Evolutionary conservation across 2,113 vertebrate genomes (phyloP).

Genomic region (Oenanthe melanoleuca): DNA sequence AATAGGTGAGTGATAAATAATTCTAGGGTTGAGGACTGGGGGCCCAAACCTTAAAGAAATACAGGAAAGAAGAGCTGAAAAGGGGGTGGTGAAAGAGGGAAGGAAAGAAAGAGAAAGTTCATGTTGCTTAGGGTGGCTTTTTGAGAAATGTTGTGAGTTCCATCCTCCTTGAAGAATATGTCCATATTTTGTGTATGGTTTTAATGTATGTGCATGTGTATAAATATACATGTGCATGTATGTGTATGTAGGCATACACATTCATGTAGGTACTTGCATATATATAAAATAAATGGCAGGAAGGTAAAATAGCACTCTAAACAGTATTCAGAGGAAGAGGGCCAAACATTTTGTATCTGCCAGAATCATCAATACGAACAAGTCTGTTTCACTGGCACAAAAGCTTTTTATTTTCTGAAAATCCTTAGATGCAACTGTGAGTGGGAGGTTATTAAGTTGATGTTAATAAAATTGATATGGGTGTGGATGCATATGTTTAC

Average conservation of each 20-base stretch:
- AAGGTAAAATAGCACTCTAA: not conserved
- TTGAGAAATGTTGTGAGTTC: not conserved
- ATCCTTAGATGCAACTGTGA: not conserved
- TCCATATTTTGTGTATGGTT: not conserved
- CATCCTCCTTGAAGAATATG: not conserved
- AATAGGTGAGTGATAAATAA: not conserved
- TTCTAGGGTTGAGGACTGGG: fast-evolving
- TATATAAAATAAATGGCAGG: not conserved
- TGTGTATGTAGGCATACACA: not conserved
- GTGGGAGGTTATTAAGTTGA: not conserved
- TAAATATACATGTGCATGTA: no score
- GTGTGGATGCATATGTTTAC: not conserved
- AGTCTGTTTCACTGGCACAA: not conserved
- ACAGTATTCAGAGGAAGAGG: not conserved
- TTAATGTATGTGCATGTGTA: not conserved
- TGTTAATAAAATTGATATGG: not conserved
- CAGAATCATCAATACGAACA: not conserved
- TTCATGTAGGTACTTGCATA: not conserved
- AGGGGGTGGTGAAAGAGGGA: not conserved
- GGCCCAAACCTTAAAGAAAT: not conserved
- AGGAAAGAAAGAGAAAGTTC: not conserved
- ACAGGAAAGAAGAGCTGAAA: not conserved
- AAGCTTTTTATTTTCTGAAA: not conserved
- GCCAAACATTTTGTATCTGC: not conserved
- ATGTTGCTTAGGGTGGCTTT: not conserved